Base-by-base conservation (phyloP, 2,113 vertebrate species). In the Maccullochella peelii region DNA sequence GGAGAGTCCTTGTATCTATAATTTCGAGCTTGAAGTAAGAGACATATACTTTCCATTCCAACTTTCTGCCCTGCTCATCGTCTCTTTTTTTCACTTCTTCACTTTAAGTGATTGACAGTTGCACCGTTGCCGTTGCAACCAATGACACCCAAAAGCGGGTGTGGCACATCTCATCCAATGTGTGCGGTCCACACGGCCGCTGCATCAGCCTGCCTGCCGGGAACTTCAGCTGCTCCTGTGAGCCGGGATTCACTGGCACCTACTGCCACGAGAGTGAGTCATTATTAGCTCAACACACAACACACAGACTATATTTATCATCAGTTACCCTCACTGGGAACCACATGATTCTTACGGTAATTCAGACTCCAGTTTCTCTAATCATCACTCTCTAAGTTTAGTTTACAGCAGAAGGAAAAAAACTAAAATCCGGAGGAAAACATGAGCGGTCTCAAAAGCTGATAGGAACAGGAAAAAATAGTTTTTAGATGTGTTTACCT, bases 211-310 rank as follows among this genome's bases (percentile, higher is more conserved):
- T 95, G 76, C 97, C 97, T 0, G 97, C 96, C 15, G 97, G 97
- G 49, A 98, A 99, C 94, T 99, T 98, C 90, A 98, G 97, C 85
- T 99, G 98, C 79, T 93, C 97, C 76, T 99, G 98, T 33, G 95
- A 98, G 36, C 95, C 95, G 14, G 98, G 98, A 69, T 99, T 99
- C 92, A 99, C 97, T 2, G 98, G 98, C 77, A 92, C 91, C 68
- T 98, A 99, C 92, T 99, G 98, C 91, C 98, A 99, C 5, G 97
- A 99, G 94, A 99, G 98, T 99, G 95, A 97, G 98, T 96, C 59
- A 72, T 30, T 55, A 42, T 69, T 30, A 75, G 16, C 79, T 50
- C 12, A 0, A 38, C 47, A 61, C 40, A 33, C 71, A 62, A 86
- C 71, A 83, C 75, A 42, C 71, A 57, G 23, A 69, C 89, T 91